Evolutionary conservation across 1,140 invertebrate genomes (phyloP), one percentile per base, ranked within the genome.

Genomic region (Lepeophtheirus salmonis): DNA sequence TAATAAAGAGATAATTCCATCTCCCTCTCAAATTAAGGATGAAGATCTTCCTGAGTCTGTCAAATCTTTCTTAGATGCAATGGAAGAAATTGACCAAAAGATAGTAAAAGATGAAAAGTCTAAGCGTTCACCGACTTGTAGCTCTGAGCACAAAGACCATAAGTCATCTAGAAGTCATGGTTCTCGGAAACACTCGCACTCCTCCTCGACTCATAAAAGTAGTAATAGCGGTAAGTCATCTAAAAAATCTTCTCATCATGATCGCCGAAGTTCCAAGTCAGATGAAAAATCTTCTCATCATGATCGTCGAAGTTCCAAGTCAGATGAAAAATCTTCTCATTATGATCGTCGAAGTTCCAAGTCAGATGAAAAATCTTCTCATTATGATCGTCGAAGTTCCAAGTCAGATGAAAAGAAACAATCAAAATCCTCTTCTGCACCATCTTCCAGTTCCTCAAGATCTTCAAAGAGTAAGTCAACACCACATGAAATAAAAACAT

Each of bases 61-160:
- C 23, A 20, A 54, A 23, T 54, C 52, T 20, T 54, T 54, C 21
- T 54, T 54, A 20, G 52, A 54, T 13, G 52, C 16, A 14, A 54
- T 54, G 52, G 52, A 54, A 23, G 18, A 54, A 20, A 54, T 21
- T 20, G 23, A 54, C 52, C 13, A 16, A n/a, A 54, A 54, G 21
- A 4, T 20, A n/a, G 18, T 24, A 1, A 20, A 3, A 20, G 16
- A 20, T 2, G 17, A 18, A 14, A 2, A 16, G 17, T 16, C n/a
- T 16, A 24, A 54, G 16, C 49, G 49, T 20, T 20, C 16, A 2
- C 16, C 16, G 49, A 17, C 49, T 50, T 50, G 16, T 3, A 54
- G 52, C 2, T 21, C 20, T 3, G 52, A 54, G 18, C 22, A 18
- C 2, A 24, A 3, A 20, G 20, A 50, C 3, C 2, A 2, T n/a